A percentile compares a stretch with the other conserved stretches of the same genome.
Evolutionary conservation across 2,888 invertebrate species (phyloP).

Genomic region (Oligia fasciuncula): DNA sequence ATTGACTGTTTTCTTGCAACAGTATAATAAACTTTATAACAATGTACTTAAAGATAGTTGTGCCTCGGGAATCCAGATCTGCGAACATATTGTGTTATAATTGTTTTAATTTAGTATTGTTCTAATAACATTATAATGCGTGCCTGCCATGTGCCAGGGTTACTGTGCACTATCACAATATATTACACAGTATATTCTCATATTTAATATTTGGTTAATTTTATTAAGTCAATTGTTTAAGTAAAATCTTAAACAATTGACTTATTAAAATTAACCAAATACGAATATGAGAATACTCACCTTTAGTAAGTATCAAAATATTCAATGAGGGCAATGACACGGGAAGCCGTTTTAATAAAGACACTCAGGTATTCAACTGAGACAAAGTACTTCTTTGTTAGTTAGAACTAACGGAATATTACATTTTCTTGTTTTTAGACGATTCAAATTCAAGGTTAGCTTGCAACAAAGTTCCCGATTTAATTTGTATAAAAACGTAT

Average conservation of each 20-base stretch:
- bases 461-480: constrained; percentile 1
- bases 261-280: no score
- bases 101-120: constrained; percentile 24
- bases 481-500: constrained; percentile 9
- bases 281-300: not conserved
- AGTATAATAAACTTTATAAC: not conserved
- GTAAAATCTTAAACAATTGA: no score
- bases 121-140: constrained; percentile 11
- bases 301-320: not conserved
- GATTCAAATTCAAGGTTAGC: constrained; percentile 37
- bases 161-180: not conserved
- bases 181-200: not conserved
- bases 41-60: not conserved
- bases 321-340: constrained; percentile 29
- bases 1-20: constrained; percentile 17
- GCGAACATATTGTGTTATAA: no score
- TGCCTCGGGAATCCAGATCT: no score
- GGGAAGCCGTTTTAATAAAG: not conserved
- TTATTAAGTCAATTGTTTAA: no score
- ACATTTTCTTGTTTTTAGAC: constrained; percentile 10
- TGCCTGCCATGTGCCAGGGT: not conserved
- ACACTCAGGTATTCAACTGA: constrained; percentile 25
- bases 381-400: not conserved
- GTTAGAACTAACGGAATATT: constrained; percentile 34
- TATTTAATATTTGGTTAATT: no score